These are phyloP conservation scores for Manis pentadactyla DNA, from an alignment of 2,797 vertebrate species.

Conservation along the genomic window DNA sequence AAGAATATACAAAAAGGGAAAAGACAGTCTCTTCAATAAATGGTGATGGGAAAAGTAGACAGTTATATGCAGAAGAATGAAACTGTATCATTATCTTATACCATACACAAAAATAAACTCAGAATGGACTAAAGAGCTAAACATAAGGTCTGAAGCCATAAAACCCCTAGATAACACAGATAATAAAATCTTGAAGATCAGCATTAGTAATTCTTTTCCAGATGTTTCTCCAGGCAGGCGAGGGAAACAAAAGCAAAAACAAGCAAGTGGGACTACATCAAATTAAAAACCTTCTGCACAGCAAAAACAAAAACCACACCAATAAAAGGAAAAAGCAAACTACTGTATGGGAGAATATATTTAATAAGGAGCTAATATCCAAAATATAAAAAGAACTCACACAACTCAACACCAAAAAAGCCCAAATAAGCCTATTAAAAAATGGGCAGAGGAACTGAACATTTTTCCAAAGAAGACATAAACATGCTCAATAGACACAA, in stretches of 20 bases:
- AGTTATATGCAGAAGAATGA: neutral
- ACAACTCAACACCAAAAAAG: neutral
- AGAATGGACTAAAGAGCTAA: neutral
- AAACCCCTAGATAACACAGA: neutral
- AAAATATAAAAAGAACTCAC: neutral
- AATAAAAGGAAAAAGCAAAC: neutral
- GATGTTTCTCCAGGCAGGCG: too few relatives aligned
- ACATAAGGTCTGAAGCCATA: neutral
- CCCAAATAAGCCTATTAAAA: neutral
- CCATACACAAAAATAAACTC: neutral
- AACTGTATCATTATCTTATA: neutral
- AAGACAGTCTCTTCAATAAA: neutral
- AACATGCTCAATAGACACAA: neutral
- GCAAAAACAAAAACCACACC: neutral
- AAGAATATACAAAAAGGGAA: neutral
- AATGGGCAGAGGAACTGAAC: neutral
- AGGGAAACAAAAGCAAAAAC: neutral
- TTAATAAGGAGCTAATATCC: neutral
- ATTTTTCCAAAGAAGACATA: neutral
- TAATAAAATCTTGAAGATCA: neutral
- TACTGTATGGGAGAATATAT: neutral
- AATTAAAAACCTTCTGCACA: neutral
- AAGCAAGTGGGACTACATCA: neutral
- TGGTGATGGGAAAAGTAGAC: neutral
- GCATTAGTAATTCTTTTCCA: neutral